Conservation (phyloP, 2,113 vertebrate species). For the Takifugu flavidus region DNA sequence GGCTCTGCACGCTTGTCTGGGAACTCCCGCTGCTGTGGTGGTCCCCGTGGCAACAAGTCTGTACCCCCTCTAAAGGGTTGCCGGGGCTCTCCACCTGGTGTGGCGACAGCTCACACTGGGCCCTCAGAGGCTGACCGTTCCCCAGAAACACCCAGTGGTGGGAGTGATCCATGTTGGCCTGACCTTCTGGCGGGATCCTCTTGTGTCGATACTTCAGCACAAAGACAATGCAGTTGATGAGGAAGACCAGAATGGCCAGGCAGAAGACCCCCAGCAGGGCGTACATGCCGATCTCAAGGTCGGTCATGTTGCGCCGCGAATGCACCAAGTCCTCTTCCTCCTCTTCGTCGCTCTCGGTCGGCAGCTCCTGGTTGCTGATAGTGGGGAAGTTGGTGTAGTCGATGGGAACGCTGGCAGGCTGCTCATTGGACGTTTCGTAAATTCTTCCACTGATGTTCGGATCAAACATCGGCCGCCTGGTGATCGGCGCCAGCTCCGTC, state of each 20-base stretch:
- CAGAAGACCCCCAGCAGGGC: conserved; percentile 96
- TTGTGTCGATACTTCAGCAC: conserved; percentile 96
- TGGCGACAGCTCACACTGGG: conserved; percentile 87
- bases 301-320: conserved; percentile 86
- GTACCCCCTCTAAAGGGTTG: conserved; percentile 84
- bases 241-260: conserved; percentile 95
- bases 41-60: conserved; percentile 90
- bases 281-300: conserved; percentile 98
- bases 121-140: conserved; percentile 89
- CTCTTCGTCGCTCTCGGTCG: conserved; percentile 61
- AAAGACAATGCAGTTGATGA: conserved; percentile 98
- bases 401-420: conserved; percentile 77
- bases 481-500: conserved; percentile 48
- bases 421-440: conserved; percentile 74
- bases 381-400: conserved; percentile 86
- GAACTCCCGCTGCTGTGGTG: conserved; percentile 97
- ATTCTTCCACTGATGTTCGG: conserved; percentile 60
- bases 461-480: conserved; percentile 78
- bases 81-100: conserved; percentile 84
- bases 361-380: conserved; percentile 78
- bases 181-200: conserved; percentile 91
- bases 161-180: conserved; percentile 97
- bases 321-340: conserved; percentile 78
- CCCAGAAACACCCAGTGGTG: conserved; percentile 99
- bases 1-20: conserved; percentile 95